These are phyloP conservation scores for Cyprinodon diabolis DNA, from an alignment of 2,797 vertebrate species.

Conservation along the genomic window DNA sequence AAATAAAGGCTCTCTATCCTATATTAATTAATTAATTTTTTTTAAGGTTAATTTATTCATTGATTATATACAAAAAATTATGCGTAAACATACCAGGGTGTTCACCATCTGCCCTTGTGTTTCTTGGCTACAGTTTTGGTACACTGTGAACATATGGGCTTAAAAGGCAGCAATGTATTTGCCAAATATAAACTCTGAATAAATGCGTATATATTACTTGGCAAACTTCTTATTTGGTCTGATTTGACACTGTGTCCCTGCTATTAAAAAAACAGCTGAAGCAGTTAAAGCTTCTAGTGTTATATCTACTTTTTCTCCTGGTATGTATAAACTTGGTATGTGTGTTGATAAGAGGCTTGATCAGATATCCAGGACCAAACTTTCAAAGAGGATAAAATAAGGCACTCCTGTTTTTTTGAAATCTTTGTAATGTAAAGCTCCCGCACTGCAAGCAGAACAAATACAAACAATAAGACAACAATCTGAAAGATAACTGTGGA, in stretches of 20 bases:
- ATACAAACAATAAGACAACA: slow-evolving; percentile 18
- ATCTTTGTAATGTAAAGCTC: slow-evolving; percentile 8
- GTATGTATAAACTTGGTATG: slow-evolving; percentile 6
- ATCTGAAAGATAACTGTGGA: slow-evolving; percentile 15
- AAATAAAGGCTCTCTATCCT: slow-evolving; percentile 22
- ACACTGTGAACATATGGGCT: slow-evolving; percentile 37
- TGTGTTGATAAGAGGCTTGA: neutral
- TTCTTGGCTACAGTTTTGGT: slow-evolving; percentile 40
- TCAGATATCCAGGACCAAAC: slow-evolving; percentile 15
- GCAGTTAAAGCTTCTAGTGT: neutral
- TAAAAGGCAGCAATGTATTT: slow-evolving; percentile 26
- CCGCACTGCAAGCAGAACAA: slow-evolving; percentile 22
- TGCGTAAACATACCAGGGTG: slow-evolving; percentile 33
- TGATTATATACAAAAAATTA: slow-evolving; percentile 30
- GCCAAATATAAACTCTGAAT: slow-evolving; percentile 43
- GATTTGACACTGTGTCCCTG: slow-evolving; percentile 8
- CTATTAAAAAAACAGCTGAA: slow-evolving; percentile 13
- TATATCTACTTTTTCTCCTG: neutral
- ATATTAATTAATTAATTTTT: slow-evolving; percentile 31
- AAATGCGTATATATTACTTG: slow-evolving; percentile 21
- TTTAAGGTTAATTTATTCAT: slow-evolving; percentile 18
- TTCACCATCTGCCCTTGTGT: slow-evolving; percentile 52
- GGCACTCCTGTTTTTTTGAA: slow-evolving; percentile 14
- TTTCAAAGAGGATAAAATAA: slow-evolving; percentile 6
- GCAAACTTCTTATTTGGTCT: slow-evolving; percentile 15